Evolutionary conservation across 2,797 vertebrate genomes (phyloP).

Genomic region (Sphenodon punctatus): DNA sequence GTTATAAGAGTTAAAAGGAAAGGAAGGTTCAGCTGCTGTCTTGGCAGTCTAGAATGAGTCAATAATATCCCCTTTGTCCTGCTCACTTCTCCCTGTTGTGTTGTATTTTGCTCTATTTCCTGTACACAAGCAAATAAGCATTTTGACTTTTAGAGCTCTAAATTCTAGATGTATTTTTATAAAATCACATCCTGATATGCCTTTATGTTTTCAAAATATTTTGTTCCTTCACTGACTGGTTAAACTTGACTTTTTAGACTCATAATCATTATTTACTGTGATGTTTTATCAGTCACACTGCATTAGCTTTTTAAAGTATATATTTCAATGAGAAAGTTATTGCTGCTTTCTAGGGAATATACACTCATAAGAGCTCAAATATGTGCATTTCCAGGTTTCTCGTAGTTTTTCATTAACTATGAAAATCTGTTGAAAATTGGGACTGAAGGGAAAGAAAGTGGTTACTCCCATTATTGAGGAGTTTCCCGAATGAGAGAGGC

Average conservation of each 20-base stretch:
- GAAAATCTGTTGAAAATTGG: neutral
- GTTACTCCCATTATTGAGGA: neutral
- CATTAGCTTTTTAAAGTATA: constrained; percentile 3
- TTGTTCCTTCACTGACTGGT: neutral
- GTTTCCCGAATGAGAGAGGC: no score
- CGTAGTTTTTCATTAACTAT: neutral
- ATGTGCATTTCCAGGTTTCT: neutral
- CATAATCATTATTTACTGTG: rapidly evolving
- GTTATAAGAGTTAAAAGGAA: constrained; percentile 72
- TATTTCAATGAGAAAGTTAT: constrained; percentile 34
- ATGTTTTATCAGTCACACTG: rapidly evolving
- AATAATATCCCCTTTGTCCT: constrained; percentile 73
- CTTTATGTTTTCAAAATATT: neutral
- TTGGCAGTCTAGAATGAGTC: constrained; percentile 70
- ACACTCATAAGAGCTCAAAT: neutral
- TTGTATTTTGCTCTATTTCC: constrained; percentile 61
- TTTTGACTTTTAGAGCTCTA: neutral
- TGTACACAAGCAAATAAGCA: constrained; percentile 27
- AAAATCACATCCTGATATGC: neutral
- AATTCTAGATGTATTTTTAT: neutral
- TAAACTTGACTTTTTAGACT: neutral
- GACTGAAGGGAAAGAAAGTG: neutral
- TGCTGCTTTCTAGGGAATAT: neutral
- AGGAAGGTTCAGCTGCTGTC: constrained; percentile 61
- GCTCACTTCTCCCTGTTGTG: constrained; percentile 23